Evolutionary conservation across 2,113 vertebrate species (phyloP).

Genomic region (Cyprinodon variegatus): DNA sequence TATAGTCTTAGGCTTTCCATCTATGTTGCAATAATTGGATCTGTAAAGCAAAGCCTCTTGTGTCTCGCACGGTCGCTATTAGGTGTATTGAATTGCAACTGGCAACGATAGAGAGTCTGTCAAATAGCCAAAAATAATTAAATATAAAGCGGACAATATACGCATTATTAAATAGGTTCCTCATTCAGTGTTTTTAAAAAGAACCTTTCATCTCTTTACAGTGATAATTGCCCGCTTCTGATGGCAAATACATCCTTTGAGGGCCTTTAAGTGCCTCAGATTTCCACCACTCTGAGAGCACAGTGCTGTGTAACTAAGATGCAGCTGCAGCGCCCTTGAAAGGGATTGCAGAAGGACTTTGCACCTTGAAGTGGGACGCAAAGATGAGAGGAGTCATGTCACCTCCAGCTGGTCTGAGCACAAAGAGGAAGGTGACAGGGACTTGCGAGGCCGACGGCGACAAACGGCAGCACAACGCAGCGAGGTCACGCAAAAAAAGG

Average conservation of each 20-base stretch:
- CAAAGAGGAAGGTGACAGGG: constrained; percentile 72
- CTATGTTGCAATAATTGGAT: constrained; percentile 75
- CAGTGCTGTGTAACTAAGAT: constrained; percentile 57
- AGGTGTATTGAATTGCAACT: constrained; percentile 70
- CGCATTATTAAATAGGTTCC: constrained; percentile 35
- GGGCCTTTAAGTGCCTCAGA: constrained; percentile 63
- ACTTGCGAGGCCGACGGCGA: constrained; percentile 44
- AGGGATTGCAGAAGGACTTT: constrained; percentile 69
- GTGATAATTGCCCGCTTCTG: constrained; percentile 55
- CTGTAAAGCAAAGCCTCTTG: constrained; percentile 65
- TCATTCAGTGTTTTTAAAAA: constrained; percentile 48
- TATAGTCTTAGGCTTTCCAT: constrained; percentile 71
- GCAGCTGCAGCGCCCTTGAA: constrained; percentile 69
- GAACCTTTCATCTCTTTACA: constrained; percentile 64
- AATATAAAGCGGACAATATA: constrained; percentile 52
- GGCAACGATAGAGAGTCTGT: constrained; percentile 58
- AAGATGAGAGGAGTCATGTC: constrained; percentile 67
- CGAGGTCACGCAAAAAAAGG: constrained; percentile 11
- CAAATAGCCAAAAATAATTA: constrained; percentile 55
- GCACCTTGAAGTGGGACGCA: constrained; percentile 72
- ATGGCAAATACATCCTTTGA: constrained; percentile 63
- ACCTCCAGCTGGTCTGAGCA: constrained; percentile 72
- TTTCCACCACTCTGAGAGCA: constrained; percentile 50
- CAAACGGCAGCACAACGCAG: constrained; percentile 30
- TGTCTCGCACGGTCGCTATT: constrained; percentile 55